These are phyloP conservation scores for Theretra japonica DNA, from an alignment of 2,888 invertebrate genomes.

Conservation along the genomic window DNA sequence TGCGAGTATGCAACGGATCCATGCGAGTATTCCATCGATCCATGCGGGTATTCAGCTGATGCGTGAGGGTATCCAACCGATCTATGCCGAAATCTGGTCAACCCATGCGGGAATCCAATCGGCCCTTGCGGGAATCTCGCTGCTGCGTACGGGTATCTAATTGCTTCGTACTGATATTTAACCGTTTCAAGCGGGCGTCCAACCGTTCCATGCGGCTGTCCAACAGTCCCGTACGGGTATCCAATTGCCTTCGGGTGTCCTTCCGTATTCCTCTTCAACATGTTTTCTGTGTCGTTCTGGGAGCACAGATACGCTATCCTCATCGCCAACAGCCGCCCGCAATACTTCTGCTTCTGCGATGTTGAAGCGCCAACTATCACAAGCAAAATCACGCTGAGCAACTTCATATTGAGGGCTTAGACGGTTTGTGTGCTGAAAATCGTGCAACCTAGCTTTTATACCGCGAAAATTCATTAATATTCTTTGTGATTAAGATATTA, in stretches of 20 bases:
- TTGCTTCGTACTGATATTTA: too few relatives aligned
- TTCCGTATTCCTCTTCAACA: slow-evolving; percentile 25
- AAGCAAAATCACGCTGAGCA: slow-evolving; percentile 29
- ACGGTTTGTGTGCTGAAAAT: not conserved
- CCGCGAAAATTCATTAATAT: slow-evolving; percentile 46
- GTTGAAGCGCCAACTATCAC: slow-evolving; percentile 17
- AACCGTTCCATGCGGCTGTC: too few relatives aligned
- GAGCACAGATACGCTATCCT: slow-evolving; percentile 36
- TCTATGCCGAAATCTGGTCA: too few relatives aligned
- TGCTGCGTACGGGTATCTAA: too few relatives aligned
- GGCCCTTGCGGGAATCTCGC: too few relatives aligned
- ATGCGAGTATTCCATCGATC: not conserved
- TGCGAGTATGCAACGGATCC: too few relatives aligned
- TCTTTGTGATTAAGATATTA: slow-evolving; percentile 37
- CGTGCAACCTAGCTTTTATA: slow-evolving; percentile 35
- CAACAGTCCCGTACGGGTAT: too few relatives aligned
- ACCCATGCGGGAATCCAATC: too few relatives aligned
- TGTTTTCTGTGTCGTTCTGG: slow-evolving; percentile 28
- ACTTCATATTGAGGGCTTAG: slow-evolving; percentile 35
- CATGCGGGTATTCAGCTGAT: too few relatives aligned
- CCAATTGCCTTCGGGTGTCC: not conserved
- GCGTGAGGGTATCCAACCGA: too few relatives aligned
- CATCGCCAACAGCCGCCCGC: slow-evolving; percentile 45
- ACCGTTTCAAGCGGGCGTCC: too few relatives aligned
- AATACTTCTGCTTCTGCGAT: slow-evolving; percentile 36